Percentiles rank a stretch among this genome's conserved stretches.
Conservation (phyloP, 2,113 vertebrate genomes). For the Xiphophorus hellerii region DNA sequence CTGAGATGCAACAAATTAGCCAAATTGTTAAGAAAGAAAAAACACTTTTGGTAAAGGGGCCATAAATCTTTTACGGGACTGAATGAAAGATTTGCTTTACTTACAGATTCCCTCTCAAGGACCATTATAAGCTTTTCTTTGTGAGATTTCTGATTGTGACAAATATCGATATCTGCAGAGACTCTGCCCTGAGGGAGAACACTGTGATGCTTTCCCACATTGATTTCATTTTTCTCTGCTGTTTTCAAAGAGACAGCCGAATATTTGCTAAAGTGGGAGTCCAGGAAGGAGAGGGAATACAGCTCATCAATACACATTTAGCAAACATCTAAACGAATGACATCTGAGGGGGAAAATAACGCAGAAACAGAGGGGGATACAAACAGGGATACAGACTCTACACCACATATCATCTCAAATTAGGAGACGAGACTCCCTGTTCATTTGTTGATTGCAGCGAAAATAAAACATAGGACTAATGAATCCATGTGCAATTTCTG, state of each 20-base stretch:
- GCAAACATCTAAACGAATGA: slow-evolving; percentile 22
- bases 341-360: background rate
- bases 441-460: slow-evolving; percentile 14
- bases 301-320: slow-evolving; percentile 51
- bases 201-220: slow-evolving; percentile 18
- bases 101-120: slow-evolving; percentile 4
- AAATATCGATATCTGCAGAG: slow-evolving; percentile 29
- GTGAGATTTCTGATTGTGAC: slow-evolving; percentile 29
- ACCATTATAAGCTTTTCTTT: background rate
- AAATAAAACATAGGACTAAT: slow-evolving; percentile 30
- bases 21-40: background rate
- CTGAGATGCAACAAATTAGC: background rate
- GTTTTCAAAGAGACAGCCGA: slow-evolving; percentile 37
- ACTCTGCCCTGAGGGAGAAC: background rate
- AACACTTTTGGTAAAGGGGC: background rate
- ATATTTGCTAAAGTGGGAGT: slow-evolving; percentile 17
- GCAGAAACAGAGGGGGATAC: background rate
- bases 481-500: slow-evolving; percentile 1
- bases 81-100: slow-evolving; percentile 23
- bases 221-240: slow-evolving; percentile 39
- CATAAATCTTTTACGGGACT: slow-evolving; percentile 3
- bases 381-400: slow-evolving; percentile 2
- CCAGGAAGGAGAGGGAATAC: slow-evolving; percentile 25
- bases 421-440: slow-evolving; percentile 5
- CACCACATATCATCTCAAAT: slow-evolving; percentile 19